Percentiles rank a stretch among this genome's conserved stretches.
Conservation (phyloP, 2,113 vertebrate genomes). For the Oncorhynchus keta region DNA sequence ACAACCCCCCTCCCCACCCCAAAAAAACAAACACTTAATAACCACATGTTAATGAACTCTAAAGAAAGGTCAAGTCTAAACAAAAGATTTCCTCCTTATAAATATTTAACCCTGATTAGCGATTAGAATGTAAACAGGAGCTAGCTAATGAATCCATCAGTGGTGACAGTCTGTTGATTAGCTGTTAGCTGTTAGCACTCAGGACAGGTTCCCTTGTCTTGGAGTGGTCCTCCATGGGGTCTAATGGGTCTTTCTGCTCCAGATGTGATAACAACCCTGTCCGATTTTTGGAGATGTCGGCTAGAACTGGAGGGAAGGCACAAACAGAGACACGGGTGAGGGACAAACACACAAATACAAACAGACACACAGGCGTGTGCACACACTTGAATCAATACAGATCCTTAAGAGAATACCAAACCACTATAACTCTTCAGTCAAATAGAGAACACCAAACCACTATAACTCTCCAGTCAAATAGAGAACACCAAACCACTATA, state of each 20-base stretch:
- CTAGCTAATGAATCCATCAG: slow-evolving; percentile 70
- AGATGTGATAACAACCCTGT: not conserved
- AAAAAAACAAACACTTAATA: slow-evolving; percentile 45
- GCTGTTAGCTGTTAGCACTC: slow-evolving; percentile 33
- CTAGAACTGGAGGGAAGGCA: not conserved
- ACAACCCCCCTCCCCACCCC: slow-evolving; percentile 8
- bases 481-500: no score
- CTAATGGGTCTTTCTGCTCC: no score
- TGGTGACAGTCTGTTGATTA: slow-evolving; percentile 62
- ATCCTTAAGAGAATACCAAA: not conserved
- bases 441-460: no score
- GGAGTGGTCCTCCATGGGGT: slow-evolving; percentile 35
- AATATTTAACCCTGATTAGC: slow-evolving; percentile 78
- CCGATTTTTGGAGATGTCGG: not conserved
- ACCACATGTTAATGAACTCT: slow-evolving; percentile 69
- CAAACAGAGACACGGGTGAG: not conserved
- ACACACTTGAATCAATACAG: slow-evolving; percentile 20
- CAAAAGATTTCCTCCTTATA: slow-evolving; percentile 71
- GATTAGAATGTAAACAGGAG: slow-evolving; percentile 67
- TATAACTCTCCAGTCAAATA: no score
- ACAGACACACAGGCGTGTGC: not conserved
- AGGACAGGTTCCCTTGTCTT: slow-evolving; percentile 42
- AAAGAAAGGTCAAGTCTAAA: slow-evolving; percentile 76
- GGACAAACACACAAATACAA: not conserved
- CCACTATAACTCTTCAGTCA: no score